Percentiles rank a stretch among this genome's conserved stretches.
These are phyloP conservation scores for Azorinus chamasolen DNA, from an alignment of 2,888 invertebrate species.

Conservation along the genomic window DNA sequence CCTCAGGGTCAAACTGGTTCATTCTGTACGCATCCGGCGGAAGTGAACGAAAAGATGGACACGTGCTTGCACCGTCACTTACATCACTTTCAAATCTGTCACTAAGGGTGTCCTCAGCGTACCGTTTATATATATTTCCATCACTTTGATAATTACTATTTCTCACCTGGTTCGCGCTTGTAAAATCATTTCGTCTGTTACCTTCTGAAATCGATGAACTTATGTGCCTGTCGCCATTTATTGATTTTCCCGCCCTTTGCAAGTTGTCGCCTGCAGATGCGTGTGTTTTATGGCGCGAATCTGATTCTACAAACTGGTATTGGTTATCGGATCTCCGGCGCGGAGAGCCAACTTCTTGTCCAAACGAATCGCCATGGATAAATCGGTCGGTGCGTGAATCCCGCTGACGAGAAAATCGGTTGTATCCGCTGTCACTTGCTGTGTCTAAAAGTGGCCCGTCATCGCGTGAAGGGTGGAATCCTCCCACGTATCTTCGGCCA, in stretches of 20 bases:
- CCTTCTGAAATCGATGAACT: slow-evolving; percentile 47
- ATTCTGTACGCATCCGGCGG: slow-evolving; percentile 24
- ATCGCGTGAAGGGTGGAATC: background rate
- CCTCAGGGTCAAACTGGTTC: slow-evolving; percentile 11
- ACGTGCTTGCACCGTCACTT: slow-evolving; percentile 39
- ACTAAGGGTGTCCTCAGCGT: background rate
- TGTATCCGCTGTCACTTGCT: slow-evolving; percentile 46
- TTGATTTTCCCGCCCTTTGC: slow-evolving; percentile 58
- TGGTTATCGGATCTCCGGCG: slow-evolving; percentile 7
- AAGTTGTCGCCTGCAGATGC: slow-evolving; percentile 43
- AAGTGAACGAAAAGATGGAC: slow-evolving; percentile 31
- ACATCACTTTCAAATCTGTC: slow-evolving; percentile 39
- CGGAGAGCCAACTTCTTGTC: slow-evolving; percentile 1
- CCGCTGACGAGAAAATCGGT: background rate
- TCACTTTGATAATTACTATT: slow-evolving; percentile 2
- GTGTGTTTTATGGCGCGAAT: slow-evolving; percentile 20
- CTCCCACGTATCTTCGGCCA: background rate
- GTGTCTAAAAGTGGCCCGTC: slow-evolving; percentile 31
- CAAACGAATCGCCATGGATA: slow-evolving; percentile 2
- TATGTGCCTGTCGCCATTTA: slow-evolving; percentile 31
- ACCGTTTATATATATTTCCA: background rate
- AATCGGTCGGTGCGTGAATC: background rate
- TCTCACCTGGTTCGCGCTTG: background rate
- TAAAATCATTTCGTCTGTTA: slow-evolving; percentile 21
- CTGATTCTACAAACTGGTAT: background rate